Base-by-base conservation (phyloP, 2,888 invertebrate genomes). In the Tenthredo amoena region DNA sequence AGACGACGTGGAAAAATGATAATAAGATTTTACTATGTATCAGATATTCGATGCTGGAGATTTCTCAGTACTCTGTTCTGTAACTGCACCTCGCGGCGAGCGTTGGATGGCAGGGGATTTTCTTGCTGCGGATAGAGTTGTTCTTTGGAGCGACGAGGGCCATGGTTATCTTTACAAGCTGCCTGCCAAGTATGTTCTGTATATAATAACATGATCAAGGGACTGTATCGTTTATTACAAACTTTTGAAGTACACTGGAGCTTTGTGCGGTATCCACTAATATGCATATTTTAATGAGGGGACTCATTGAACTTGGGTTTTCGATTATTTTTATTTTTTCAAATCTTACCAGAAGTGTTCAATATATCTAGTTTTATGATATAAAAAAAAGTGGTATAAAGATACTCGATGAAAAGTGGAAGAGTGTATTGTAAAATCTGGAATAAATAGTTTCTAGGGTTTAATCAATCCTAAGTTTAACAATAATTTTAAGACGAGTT, bases 101-200 rank as follows among this genome's bases (percentile, higher is more conserved):
- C 95, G 98, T 2, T 99, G 99, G 99, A 96, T 98, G 95, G 98
- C 99, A 0, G 99, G 99, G 0, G 98, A 99, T 93, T 99, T 99
- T 92, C 94, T 99, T 34, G 96, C 98, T 0, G 97, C 98, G 0
- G 99, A 99, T 92, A 95, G 98, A 68, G 98, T 99, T 0, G 96
- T 99, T 82, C 96, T 99, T 12, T 99, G 99, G 97, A 99, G 98
- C 81, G 98, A 98, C 81, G 98, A 98, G 91, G 99, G 99, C 86
- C 98, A 98, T 91, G 99, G 98, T 82, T 99, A 99, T 93, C 95
- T 99, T 83, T 99, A 98, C 94, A 98, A 97, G 93, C 94, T 99
- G 89, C 99, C 99, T 0, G 97, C 98, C 90, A 99, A 99, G 98
- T 99, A 96, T 96, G 97, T 93, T 87, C 83, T 85, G 86, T 85